Evolutionary conservation across 2,888 invertebrate species (phyloP).

Genomic region (Trypoxylon attenuatum): DNA sequence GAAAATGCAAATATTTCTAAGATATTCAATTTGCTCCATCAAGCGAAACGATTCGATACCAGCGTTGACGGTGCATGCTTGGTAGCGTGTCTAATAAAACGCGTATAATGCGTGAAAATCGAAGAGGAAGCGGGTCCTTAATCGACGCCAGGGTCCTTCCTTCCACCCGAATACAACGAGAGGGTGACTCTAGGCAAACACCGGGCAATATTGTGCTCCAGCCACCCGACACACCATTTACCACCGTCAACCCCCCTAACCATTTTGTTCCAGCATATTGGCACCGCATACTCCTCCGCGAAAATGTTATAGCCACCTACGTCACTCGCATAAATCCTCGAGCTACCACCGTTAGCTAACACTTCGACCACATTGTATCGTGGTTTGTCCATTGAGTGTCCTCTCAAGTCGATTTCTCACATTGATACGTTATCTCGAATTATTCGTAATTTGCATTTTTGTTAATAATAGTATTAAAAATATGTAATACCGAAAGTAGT

Average conservation of each 20-base stretch:
- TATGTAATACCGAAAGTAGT: too few relatives aligned
- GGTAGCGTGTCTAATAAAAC: slow-evolving; percentile 3
- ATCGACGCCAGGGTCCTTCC: slow-evolving; percentile 30
- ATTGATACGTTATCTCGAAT: too few relatives aligned
- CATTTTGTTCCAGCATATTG: slow-evolving; percentile 46
- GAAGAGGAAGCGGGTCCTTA: slow-evolving; percentile 19
- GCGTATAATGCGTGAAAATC: slow-evolving; percentile 1
- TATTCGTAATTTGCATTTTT: too few relatives aligned
- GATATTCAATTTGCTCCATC: too few relatives aligned
- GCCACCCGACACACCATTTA: slow-evolving; percentile 65
- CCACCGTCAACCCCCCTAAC: slow-evolving; percentile 34
- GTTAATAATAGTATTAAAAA: too few relatives aligned
- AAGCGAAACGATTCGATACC: too few relatives aligned
- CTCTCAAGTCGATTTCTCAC: too few relatives aligned
- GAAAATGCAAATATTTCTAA: too few relatives aligned
- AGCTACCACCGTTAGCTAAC: too few relatives aligned
- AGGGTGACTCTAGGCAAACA: slow-evolving; percentile 59
- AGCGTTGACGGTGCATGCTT: too few relatives aligned
- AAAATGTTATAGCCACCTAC: slow-evolving; percentile 40
- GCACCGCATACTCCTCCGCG: slow-evolving; percentile 35
- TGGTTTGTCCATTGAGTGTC: too few relatives aligned
- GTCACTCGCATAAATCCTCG: slow-evolving; percentile 47
- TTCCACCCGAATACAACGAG: slow-evolving; percentile 38
- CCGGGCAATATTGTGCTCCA: slow-evolving; percentile 65
- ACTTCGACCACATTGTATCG: slow-evolving; percentile 49